phyloP scores from a whole-genome alignment of 2,888 invertebrate genomes.

The Mesochorus sp. region DNA sequence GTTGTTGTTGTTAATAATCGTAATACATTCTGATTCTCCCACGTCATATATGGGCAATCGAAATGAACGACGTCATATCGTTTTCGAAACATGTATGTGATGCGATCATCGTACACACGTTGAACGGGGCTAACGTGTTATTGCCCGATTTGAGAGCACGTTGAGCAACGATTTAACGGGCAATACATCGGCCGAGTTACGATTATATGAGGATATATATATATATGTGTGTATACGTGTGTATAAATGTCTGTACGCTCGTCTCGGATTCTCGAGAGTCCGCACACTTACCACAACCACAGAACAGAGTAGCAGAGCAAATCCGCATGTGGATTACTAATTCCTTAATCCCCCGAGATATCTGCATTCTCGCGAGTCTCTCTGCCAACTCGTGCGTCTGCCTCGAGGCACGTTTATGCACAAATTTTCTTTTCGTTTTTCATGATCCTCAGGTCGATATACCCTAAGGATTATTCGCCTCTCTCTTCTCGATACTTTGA shows the following conservation, averaged over 20 bases:
- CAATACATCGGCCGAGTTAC: slow-evolving; percentile 45
- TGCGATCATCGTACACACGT: slow-evolving; percentile 15
- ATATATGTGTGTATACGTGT: background rate
- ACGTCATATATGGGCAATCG: slow-evolving; percentile 29
- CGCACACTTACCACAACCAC: background rate
- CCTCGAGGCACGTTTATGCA: slow-evolving; percentile 21
- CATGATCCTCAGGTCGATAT: slow-evolving; percentile 52
- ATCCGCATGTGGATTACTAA: slow-evolving; percentile 49
- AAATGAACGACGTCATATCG: slow-evolving; percentile 32
- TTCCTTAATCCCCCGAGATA: slow-evolving; percentile 51
- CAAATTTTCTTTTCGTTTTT: slow-evolving; percentile 24
- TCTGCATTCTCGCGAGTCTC: slow-evolving; percentile 39
- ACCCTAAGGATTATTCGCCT: slow-evolving; percentile 36
- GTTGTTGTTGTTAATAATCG: too few relatives aligned
- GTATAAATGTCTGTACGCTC: too few relatives aligned
- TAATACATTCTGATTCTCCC: slow-evolving; percentile 2
- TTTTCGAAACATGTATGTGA: background rate
- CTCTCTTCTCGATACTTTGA: slow-evolving; percentile 12
- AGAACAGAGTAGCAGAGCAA: slow-evolving; percentile 27
- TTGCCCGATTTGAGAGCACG: slow-evolving; percentile 37
- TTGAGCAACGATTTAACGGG: slow-evolving; percentile 54
- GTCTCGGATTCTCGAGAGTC: slow-evolving; percentile 20
- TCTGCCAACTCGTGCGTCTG: slow-evolving; percentile 21
- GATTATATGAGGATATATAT: slow-evolving; percentile 46
- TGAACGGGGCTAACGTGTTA: slow-evolving; percentile 44